Evolutionary conservation across 2,113 vertebrate genomes (phyloP).

Genomic region (Tachuris rubrigastra): DNA sequence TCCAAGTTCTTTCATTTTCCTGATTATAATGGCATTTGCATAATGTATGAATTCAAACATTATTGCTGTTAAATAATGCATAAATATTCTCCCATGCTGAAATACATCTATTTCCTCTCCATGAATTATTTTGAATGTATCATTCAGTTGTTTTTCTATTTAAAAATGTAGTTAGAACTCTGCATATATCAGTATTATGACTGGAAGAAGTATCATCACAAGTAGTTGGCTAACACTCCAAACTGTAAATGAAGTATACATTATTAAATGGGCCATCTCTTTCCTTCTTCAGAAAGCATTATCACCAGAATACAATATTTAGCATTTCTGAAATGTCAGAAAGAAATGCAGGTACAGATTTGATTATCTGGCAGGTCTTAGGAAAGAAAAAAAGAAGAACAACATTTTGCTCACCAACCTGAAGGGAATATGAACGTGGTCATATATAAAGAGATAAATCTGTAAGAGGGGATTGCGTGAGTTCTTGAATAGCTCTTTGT

Average conservation of each 20-base stretch:
- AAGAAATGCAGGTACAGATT: constrained; percentile 36
- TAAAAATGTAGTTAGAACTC: constrained; percentile 72
- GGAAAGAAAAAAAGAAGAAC: not conserved
- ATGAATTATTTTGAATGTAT: constrained; percentile 76
- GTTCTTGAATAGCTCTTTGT: constrained; percentile 17
- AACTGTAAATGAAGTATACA: constrained; percentile 72
- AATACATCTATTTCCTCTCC: constrained; percentile 77
- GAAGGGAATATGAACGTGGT: constrained; percentile 26
- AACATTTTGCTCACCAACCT: constrained; percentile 20
- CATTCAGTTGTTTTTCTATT: constrained; percentile 70
- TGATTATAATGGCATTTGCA: constrained; percentile 81
- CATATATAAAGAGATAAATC: constrained; percentile 37
- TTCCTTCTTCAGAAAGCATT: constrained; percentile 40
- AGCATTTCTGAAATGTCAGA: constrained; percentile 64
- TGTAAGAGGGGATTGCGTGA: not conserved
- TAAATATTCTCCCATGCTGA: constrained; percentile 80
- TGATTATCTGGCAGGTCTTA: constrained; percentile 36
- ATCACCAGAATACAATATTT: constrained; percentile 54
- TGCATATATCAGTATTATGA: constrained; percentile 62
- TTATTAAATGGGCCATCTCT: constrained; percentile 67
- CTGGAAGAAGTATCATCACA: constrained; percentile 56
- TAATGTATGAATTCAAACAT: constrained; percentile 85
- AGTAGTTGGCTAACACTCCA: constrained; percentile 46
- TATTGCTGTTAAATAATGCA: constrained; percentile 86
- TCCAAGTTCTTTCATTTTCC: constrained; percentile 78